Evolutionary conservation across 2,797 vertebrate species (phyloP), one percentile per base, ranked within the genome.

Genomic region (Hypotaenidia philippensis): DNA sequence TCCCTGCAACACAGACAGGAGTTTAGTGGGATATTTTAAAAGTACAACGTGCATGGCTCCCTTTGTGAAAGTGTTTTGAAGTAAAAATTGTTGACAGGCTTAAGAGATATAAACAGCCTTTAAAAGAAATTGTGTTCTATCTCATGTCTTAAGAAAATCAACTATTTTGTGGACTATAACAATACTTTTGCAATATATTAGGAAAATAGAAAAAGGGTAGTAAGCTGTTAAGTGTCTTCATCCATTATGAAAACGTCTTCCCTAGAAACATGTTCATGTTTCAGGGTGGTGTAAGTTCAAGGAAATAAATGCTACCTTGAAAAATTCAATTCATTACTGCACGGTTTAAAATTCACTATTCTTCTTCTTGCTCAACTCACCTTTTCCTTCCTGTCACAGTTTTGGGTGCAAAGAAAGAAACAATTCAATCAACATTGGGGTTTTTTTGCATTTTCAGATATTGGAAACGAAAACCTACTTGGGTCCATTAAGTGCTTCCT

Each of bases 41-140:
- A 41, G 3, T 3, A 1, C 4, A 0, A 26, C 26, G 5, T 23
- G 10, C 6, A 2, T 38, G 5, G n/a, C 14, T 65, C 4, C 11
- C 15, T 20, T 72, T 79, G 25, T 53, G 36, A 56, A 59, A 70
- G 9, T 52, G 7, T 40, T 80, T 77, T 40, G 34, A 76, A 49
- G n/a, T 45, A 2, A 87, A 70, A 87, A 80, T 49, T 13, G 27
- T 2, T 76, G 27, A 50, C 18, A 27, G 13, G 4, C 4, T 72
- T 66, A 38, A 78, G 15, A 83, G 10, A 21, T 9, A 2, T 38
- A 69, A 91, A 25, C 7, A 70, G 10, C 8, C 5, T 59, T 56
- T 74, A 61, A 34, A 81, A 63, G 2, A 25, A 78, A 14, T 60
- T 32, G 9, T n/a, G 34, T 70, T 94, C 20, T 59, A 41, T 32